These are phyloP conservation scores for Drosophila mojavensis DNA, from an alignment of 1,140 invertebrate species.

Conservation along the genomic window DNA sequence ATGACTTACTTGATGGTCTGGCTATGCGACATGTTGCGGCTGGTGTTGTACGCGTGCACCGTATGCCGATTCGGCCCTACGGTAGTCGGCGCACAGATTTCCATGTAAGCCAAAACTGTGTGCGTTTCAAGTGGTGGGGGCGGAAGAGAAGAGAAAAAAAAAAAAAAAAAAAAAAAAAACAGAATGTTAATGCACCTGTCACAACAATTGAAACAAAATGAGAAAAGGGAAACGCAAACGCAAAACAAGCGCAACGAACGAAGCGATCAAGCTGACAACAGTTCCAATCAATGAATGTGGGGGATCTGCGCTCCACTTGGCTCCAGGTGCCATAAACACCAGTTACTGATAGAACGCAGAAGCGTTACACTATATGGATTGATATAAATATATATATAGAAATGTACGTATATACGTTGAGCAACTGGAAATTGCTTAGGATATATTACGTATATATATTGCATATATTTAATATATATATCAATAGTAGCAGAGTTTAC, in stretches of 20 bases:
- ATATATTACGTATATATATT: too few relatives aligned
- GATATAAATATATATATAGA: background rate
- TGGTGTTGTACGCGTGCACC: conserved; percentile 91
- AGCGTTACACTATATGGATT: background rate
- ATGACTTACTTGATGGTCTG: conserved; percentile 82
- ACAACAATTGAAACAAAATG: background rate
- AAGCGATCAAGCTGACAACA: conserved; percentile 6
- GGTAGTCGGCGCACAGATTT: conserved; percentile 92
- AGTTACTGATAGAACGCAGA: background rate
- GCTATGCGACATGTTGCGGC: conserved; percentile 81
- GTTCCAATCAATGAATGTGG: background rate
- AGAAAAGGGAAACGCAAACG: background rate
- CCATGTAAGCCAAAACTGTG: conserved; percentile 98
- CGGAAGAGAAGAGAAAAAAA: background rate
- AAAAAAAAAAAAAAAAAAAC: conserved; percentile 10
- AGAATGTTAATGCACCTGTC: conserved; percentile 2
- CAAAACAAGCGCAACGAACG: conserved; percentile 19
- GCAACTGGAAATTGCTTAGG: too few relatives aligned
- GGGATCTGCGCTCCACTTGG: conserved; percentile 21
- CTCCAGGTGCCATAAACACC: background rate
- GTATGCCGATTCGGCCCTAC: conserved; percentile 87
- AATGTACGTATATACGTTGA: background rate
- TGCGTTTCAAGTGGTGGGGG: conserved; percentile 57
- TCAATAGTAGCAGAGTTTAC: too few relatives aligned
- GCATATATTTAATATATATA: too few relatives aligned